phyloP scores from a whole-genome alignment of 1,140 invertebrate species.

The Mya arenaria region DNA sequence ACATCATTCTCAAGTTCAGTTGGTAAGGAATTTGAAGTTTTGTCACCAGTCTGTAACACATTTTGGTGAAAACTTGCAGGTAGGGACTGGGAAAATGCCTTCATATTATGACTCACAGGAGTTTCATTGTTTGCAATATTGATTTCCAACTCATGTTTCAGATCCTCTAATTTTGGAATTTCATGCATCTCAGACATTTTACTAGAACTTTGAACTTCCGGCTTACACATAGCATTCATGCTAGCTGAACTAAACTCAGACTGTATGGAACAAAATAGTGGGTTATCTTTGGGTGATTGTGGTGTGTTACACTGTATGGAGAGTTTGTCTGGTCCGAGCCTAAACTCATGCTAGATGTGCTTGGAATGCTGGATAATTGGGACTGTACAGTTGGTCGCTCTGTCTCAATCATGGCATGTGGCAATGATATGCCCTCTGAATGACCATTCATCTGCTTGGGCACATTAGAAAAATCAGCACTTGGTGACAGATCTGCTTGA shows the following conservation, averaged over 20 bases:
- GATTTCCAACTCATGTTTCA: conserved; percentile 32
- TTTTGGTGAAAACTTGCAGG: conserved; percentile 29
- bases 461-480: neutral
- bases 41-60: neutral
- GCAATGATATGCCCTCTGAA: neutral
- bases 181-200: conserved; percentile 22
- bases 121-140: neutral
- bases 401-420: neutral
- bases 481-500: conserved; percentile 26
- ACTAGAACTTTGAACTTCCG: neutral
- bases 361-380: conserved; percentile 36
- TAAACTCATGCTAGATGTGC: conserved; percentile 15
- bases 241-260: conserved; percentile 4
- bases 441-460: conserved; percentile 41
- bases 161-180: conserved; percentile 42
- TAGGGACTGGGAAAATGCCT: conserved; percentile 3
- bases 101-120: neutral
- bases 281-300: conserved; percentile 46
- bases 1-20: conserved; percentile 27
- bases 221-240: neutral
- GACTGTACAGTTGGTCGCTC: conserved; percentile 16
- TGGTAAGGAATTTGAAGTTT: conserved; percentile 34
- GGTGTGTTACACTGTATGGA: conserved; percentile 53
- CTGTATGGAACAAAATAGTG: conserved; percentile 29
- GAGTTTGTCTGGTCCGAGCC: conserved; percentile 32